These are phyloP conservation scores for Anser brachyrhynchus DNA, from an alignment of 2,113 vertebrate species.

Conservation along the genomic window DNA sequence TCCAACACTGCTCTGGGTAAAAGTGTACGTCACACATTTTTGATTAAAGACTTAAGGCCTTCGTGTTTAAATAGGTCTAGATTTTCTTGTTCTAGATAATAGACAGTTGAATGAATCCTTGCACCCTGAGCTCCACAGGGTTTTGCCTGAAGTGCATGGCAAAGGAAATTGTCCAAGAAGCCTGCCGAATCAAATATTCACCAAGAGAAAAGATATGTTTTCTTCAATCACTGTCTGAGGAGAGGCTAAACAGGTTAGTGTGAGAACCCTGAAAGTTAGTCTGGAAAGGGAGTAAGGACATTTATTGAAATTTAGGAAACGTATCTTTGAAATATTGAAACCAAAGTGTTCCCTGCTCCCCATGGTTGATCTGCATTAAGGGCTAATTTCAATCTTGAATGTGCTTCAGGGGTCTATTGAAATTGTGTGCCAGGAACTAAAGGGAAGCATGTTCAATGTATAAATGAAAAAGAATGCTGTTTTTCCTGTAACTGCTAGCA, in stretches of 20 bases:
- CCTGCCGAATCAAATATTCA: not conserved
- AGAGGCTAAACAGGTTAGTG: not conserved
- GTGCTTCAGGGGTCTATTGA: not conserved
- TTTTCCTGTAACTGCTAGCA: not conserved
- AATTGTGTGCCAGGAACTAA: slow-evolving; percentile 9
- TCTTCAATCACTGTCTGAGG: not conserved
- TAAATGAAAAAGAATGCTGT: not conserved
- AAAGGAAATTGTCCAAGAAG: not conserved
- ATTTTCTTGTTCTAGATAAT: not conserved
- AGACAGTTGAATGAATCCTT: not conserved
- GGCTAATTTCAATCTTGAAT: not conserved
- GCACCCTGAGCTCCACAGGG: not conserved
- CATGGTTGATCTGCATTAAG: not conserved
- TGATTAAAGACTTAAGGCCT: not conserved
- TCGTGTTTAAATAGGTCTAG: not conserved
- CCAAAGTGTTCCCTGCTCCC: not conserved
- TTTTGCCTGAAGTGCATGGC: not conserved
- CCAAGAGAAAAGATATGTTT: not conserved
- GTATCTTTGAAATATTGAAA: slow-evolving; percentile 13
- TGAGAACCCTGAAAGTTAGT: not conserved
- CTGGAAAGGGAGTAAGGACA: not conserved
- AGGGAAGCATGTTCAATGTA: not conserved
- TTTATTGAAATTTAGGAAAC: not conserved
- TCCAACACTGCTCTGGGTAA: not conserved
- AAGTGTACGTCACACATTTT: not conserved